Conservation (phyloP, 2,888 invertebrate genomes). For the Caenorhabditis panamensis region DNA sequence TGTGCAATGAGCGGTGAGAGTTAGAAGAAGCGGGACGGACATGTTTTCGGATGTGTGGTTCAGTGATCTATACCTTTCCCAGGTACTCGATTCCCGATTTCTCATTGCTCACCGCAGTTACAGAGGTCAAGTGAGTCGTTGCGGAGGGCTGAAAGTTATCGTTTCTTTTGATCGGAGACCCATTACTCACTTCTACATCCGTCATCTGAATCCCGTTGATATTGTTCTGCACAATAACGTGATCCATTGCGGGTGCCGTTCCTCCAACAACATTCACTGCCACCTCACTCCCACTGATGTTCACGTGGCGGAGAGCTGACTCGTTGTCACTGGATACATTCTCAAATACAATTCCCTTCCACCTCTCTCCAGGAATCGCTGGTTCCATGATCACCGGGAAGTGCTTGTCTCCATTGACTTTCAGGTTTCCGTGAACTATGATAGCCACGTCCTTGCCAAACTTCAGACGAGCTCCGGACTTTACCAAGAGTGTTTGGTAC, state of each 20-base stretch:
- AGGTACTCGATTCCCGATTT: constrained; percentile 58
- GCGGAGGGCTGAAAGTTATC: constrained; percentile 20
- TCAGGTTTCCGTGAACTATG: constrained; percentile 34
- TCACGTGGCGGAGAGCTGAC: constrained; percentile 38
- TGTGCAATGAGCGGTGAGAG: constrained; percentile 17
- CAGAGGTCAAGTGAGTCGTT: constrained; percentile 25
- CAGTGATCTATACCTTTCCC: constrained; percentile 57
- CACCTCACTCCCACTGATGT: constrained; percentile 53
- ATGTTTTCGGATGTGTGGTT: constrained; percentile 8
- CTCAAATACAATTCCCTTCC: constrained; percentile 59
- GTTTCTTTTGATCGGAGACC: neutral
- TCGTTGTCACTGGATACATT: constrained; percentile 19
- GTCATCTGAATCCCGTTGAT: constrained; percentile 53
- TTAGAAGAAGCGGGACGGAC: constrained; percentile 45
- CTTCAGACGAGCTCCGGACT: constrained; percentile 23
- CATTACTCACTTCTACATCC: constrained; percentile 28
- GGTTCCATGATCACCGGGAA: constrained; percentile 57
- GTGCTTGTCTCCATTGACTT: constrained; percentile 42
- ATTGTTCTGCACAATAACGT: constrained; percentile 59
- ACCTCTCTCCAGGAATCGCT: constrained; percentile 7
- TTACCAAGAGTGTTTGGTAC: constrained; percentile 16
- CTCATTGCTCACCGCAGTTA: constrained; percentile 46
- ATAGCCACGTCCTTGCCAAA: constrained; percentile 33
- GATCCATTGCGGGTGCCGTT: constrained; percentile 46
- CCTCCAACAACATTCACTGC: constrained; percentile 49